Evolutionary conservation across 1,140 invertebrate species (phyloP).

Genomic region (Bombus picipes): DNA sequence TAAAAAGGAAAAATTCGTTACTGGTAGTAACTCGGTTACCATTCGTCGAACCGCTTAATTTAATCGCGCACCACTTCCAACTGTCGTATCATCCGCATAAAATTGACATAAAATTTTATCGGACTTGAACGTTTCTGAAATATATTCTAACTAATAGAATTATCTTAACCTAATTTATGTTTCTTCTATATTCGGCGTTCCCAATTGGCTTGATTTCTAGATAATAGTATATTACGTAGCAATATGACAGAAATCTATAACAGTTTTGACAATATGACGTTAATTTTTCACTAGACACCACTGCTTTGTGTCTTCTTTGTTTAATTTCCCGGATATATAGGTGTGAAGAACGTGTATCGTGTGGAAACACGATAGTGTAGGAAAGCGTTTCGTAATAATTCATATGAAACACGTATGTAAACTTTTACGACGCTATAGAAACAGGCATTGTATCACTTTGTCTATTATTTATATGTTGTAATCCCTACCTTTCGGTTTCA

Average conservation of each 20-base stretch:
- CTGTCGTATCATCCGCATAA: background rate
- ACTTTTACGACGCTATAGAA: too few relatives aligned
- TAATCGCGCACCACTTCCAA: background rate
- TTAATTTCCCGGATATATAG: background rate
- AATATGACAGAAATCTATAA: background rate
- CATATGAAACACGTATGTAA: too few relatives aligned
- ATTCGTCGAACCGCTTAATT: slow-evolving; percentile 31
- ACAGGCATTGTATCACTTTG: too few relatives aligned
- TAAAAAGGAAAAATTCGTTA: slow-evolving; percentile 22
- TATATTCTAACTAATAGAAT: slow-evolving; percentile 1
- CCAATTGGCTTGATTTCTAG: background rate
- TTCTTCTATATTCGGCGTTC: background rate
- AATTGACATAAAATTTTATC: slow-evolving; percentile 15
- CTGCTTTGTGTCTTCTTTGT: background rate
- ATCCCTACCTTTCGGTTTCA: too few relatives aligned
- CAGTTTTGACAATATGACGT: background rate
- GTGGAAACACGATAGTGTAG: too few relatives aligned
- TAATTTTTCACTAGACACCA: background rate
- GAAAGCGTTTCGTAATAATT: too few relatives aligned
- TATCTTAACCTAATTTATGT: slow-evolving; percentile 13
- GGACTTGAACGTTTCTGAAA: background rate
- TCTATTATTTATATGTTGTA: too few relatives aligned
- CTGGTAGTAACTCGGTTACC: background rate
- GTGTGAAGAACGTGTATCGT: too few relatives aligned
- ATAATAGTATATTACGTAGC: background rate